These are phyloP conservation scores for Rhadinocentrus ornatus DNA, from an alignment of 2,797 vertebrate genomes.

Conservation along the genomic window DNA sequence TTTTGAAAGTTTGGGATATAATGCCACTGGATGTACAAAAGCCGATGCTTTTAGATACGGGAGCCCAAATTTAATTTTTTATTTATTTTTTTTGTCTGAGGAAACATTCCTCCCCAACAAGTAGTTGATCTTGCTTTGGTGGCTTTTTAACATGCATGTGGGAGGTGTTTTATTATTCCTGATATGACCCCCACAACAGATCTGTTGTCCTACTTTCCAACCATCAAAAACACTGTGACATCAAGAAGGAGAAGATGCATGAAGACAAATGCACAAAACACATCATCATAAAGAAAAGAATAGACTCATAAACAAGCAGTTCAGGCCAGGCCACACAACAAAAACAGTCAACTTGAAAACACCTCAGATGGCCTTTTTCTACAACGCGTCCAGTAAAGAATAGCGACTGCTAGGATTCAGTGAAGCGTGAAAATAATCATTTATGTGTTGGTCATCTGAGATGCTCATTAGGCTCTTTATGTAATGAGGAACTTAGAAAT, in stretches of 20 bases:
- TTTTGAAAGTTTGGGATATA: constrained; percentile 47
- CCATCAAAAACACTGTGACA: constrained; percentile 47
- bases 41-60: constrained; percentile 3
- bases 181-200: constrained; percentile 54
- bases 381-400: neutral
- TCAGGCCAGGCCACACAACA: neutral
- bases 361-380: neutral
- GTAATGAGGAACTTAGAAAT: neutral
- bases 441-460: neutral
- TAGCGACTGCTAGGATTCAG: neutral
- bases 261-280: neutral
- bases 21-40: constrained; percentile 11
- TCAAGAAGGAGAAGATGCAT: constrained; percentile 18
- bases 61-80: neutral
- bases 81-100: neutral
- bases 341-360: neutral
- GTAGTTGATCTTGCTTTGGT: constrained; percentile 1
- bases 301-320: neutral
- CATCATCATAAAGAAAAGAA: neutral
- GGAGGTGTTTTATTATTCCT: constrained; percentile 18
- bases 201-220: constrained; percentile 60
- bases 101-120: constrained; percentile 1
- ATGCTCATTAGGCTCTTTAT: constrained; percentile 4
- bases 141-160: constrained; percentile 10
- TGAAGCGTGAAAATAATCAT: neutral